Evolutionary conservation across 2,888 invertebrate species (phyloP), one percentile per base, ranked within the genome.

Genomic region (Ptilodon capucinus): DNA sequence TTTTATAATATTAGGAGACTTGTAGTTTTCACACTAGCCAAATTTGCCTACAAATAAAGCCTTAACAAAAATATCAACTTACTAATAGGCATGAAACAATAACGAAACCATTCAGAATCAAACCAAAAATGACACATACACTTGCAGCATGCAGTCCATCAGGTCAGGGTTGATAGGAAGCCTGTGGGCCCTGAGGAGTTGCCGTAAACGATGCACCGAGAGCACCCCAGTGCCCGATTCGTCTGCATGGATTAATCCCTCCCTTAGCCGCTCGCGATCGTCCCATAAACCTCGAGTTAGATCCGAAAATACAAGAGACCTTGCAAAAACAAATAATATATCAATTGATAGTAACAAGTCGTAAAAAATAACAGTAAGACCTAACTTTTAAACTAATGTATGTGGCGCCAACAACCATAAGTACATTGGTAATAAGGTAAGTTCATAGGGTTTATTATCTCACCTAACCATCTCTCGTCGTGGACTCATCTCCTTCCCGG

Each of bases 231-330:
- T 83, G 48, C 91, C 92, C 0, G 80, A 65, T 8, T 75, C 83
- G 44, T 91, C 91, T 0, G 85, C 85, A 49, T 90, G 91, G 40
- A 73, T 19, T 4, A 91, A 53, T 0, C 88, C 87, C 42, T 91
- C 91, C 7, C 63, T 74, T 0, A 91, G 74, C 3, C 86, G 81
- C 0, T 69, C 76, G 2, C 94, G 88, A 50, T 94, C 94, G 65
- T 95, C 93, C 95, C 96, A 96, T 2, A 96, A 76, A 3, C 92
- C 92, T 19, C 95, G 92, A n/a, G 93, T 93, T 32, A 97, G 72
- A 51, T 95, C 94, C 13, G 94, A 92, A 52, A 96, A 94, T 2
- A 95, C 93, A 30, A 95, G 83, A 0, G 95, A 93, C 52, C 96
- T 94, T 54, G 16, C 60, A 48, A n/a, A n/a, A n/a, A n/a, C n/a